Evolutionary conservation across 1,140 invertebrate species (phyloP), one percentile per base, ranked within the genome.

Genomic region (Pectinophora gossypiella): DNA sequence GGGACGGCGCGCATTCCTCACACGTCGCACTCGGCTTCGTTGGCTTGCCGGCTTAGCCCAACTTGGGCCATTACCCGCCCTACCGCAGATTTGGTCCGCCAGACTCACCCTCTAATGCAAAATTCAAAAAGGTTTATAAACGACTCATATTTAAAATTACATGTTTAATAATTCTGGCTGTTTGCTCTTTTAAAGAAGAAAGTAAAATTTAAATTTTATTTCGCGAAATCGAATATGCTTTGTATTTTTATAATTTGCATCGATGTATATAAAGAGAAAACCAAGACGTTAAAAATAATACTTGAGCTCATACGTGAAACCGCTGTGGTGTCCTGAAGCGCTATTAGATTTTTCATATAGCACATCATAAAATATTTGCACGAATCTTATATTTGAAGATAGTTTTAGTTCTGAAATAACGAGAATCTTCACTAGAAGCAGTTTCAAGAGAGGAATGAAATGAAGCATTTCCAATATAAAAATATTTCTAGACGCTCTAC

Each of bases 41-140:
- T n/a, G 9, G 27, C 27, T 68, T 55, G 60, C 52, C 57, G 76
- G 77, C 80, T 86, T 82, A 83, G 59, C 59, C 61, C 56, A 74
- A 83, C 75, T 86, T 79, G 66, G 61, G 55, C 73, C 73, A 76
- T 79, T 79, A 77, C 69, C 59, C 36, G 36, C 15, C 35, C 10
- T 12, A 7, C 15, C 36, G 2, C 36, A 40, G 36, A 40, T 40
- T 40, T 40, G 7, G 15, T 40, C 36, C 16, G 10, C 13, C 10
- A 6, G 13, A 7, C 36, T 16, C 12, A 10, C 36, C 36, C 10
- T 40, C 36, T 40, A 40, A 40, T 40, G 15, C 36, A 40, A 40
- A 40, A 40, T 40, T 40, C 36, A 40, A 40, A 40, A 15, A 18
- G 36, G 16, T 40, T 40, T 15, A 40, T 32, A 32, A 32, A 32